Evolutionary conservation across 2,797 vertebrate species (phyloP), one percentile per base, ranked within the genome.

Genomic region (Gymnothorax javanicus): DNA sequence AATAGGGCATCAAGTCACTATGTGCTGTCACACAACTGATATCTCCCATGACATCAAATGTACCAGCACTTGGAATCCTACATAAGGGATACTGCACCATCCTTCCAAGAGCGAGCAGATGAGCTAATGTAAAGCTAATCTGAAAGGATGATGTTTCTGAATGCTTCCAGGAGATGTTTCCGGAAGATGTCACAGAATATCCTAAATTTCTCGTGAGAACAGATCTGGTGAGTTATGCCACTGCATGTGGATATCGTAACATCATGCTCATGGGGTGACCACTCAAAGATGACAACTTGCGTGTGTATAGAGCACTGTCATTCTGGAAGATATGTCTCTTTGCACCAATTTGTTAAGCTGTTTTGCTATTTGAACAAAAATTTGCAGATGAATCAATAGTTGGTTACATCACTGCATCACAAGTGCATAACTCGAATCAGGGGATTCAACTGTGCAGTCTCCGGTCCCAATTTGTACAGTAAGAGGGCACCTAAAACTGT

Each of bases 181-280:
- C 33, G 33, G 33, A 43, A 43, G 33, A 43, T 43, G 33, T 43
- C 1, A 43, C 33, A 1, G 33, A 43, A 13, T 64, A 15, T 64
- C 17, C 17, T 64, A 20, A 64, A 23, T 23, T 20, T 64, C 15
- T 15, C 17, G 17, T 64, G 17, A 1, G 60, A 20, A 6, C 12
- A 64, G 60, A 64, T 64, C 60, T 20, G 15, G 17, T 64, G 60
- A 64, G 60, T 64, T 5, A 64, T 4, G 17, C 60, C 60, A 20
- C 23, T 5, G 60, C 64, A 69, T 25, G 9, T 25, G 64, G 64
- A 69, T 69, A 25, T n/a, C 64, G 25, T 69, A 69, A n/a, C 25
- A n/a, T 69, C 64, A 69, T 69, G 64, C 64, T 25, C 23, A 69
- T 69, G n/a, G 64, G 64, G 64, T 69, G n/a, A 69, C 64, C 64